These are phyloP conservation scores for Emmelina monodactyla DNA, from an alignment of 2,888 invertebrate species.

Conservation along the genomic window DNA sequence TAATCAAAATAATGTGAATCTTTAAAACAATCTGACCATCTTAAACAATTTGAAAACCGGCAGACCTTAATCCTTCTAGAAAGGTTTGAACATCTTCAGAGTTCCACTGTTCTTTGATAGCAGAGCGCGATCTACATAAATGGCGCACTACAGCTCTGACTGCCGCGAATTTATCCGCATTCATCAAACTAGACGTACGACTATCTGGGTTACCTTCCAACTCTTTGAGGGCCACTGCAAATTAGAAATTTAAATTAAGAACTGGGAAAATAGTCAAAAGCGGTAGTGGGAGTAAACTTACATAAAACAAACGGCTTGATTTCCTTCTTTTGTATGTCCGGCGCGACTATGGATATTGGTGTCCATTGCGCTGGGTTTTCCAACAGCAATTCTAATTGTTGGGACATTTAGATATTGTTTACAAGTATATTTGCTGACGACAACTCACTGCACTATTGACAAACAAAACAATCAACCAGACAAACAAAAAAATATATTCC, in stretches of 20 bases:
- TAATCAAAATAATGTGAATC: neutral
- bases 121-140: slow-evolving; percentile 32
- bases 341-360: slow-evolving; percentile 34
- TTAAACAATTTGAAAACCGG: no score
- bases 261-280: neutral
- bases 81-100: slow-evolving; percentile 32
- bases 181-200: slow-evolving; percentile 41
- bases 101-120: slow-evolving; percentile 33
- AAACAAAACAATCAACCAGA: no score
- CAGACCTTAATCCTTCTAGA: slow-evolving; percentile 40
- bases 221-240: slow-evolving; percentile 50
- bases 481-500: no score
- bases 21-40: neutral
- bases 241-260: neutral
- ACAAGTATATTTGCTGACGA: no score
- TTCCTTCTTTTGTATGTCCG: slow-evolving; percentile 52
- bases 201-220: slow-evolving; percentile 51
- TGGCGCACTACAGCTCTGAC: slow-evolving; percentile 46
- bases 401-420: no score
- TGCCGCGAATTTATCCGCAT: slow-evolving; percentile 45
- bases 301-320: slow-evolving; percentile 52
- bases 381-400: slow-evolving; percentile 47
- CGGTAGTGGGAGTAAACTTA: slow-evolving; percentile 31
- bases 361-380: slow-evolving; percentile 47
- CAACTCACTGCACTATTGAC: no score